Conservation (phyloP, 2,113 vertebrate species). For the Paramormyrops kingsleyae region DNA sequence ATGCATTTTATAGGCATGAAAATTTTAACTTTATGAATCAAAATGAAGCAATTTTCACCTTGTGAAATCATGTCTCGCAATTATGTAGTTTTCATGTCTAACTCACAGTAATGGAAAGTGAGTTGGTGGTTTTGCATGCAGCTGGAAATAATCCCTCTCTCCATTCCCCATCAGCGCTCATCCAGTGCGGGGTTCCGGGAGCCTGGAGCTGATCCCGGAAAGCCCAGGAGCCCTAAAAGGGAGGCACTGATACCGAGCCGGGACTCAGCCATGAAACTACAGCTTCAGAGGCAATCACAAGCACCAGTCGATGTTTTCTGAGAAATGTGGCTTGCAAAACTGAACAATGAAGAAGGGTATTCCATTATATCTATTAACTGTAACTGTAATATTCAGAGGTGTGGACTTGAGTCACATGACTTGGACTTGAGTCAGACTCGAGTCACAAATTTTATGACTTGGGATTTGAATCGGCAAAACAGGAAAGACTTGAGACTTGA, state of each 20-base stretch:
- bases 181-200: background rate
- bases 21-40: background rate
- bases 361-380: background rate
- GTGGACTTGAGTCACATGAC: background rate
- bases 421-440: background rate
- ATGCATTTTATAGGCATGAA: background rate
- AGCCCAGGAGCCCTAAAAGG: background rate
- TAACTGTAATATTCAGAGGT: background rate
- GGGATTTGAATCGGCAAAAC: background rate
- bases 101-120: background rate
- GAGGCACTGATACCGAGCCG: background rate
- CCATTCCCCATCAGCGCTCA: background rate
- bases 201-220: background rate
- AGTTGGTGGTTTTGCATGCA: background rate
- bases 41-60: slow-evolving; percentile 4
- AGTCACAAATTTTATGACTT: background rate
- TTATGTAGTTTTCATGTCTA: background rate
- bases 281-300: background rate
- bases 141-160: slow-evolving; percentile 1
- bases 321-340: background rate
- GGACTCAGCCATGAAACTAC: background rate
- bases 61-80: background rate
- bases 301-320: background rate
- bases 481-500: background rate
- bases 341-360: background rate